Evolutionary conservation across 2,797 vertebrate genomes (phyloP), one percentile per base, ranked within the genome.

Genomic region (Poeciliopsis gracilis): DNA sequence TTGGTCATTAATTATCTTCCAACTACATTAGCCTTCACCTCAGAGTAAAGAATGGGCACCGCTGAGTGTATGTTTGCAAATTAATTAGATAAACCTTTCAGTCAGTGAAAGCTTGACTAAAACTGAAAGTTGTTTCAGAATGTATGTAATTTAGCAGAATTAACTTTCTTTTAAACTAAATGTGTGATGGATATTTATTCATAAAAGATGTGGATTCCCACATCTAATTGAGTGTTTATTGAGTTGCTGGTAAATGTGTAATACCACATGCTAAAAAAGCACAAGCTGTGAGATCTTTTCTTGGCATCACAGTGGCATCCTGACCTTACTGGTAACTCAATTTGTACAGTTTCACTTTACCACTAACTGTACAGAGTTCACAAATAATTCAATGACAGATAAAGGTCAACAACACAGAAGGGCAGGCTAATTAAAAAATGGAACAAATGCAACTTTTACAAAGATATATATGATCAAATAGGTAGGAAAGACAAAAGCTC

Each of bases 1-100:
- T 13, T 43, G 66, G 66, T 15, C 38, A 57, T 33, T 30, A 69
- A 77, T 77, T 71, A 71, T 33, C 76, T 28, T 28, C 38, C 33
- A 43, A 45, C 66, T 4, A 57, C 49, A 53, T 36, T 66, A 45
- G 49, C 38, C 36, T 30, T 59, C n/a, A 28, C 51, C 53, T 57
- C n/a, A 45, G 51, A 71, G 55, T 20, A 73, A 30, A 41, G 25
- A 66, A 61, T 25, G 43, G 23, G 1, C 43, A 49, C 33, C 23
- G 20, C 15, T 9, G 20, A 20, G 45, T 12, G 46, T 15, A 73
- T 73, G 45, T 36, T 51, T 30, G 5, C 70, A 41, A 49, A 73
- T 13, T 28, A 63, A 20, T 63, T 46, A 63, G 45, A 18, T 49
- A 25, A 73, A 38, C 49, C 25, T 46, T 20, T 70, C 69, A 73